phyloP scores from a whole-genome alignment of 2,113 vertebrate genomes.

The human region GRCh38 chr2:28546501-28547000 shows the following conservation, averaged over 20 bases:
- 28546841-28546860: neutral
- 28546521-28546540: rapidly evolving
- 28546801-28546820: neutral
- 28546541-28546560: rapidly evolving
- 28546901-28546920: neutral
- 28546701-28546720: neutral
- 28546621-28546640: rapidly evolving
- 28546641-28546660: neutral
- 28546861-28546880: neutral
- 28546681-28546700: neutral
- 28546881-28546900: neutral
- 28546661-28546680: neutral
- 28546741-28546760: neutral
- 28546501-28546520: too few relatives aligned
- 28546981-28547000: too few relatives aligned
- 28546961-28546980: too few relatives aligned
- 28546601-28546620: rapidly evolving
- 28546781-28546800: neutral
- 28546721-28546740: neutral
- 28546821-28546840: neutral
- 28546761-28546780: neutral
- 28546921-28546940: too few relatives aligned
- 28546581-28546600: neutral
- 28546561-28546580: rapidly evolving
- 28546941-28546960: too few relatives aligned